Percentiles rank a stretch among this genome's conserved stretches.
Evolutionary conservation across 2,113 vertebrate genomes (phyloP).

Genomic region (Charadrius vociferus): DNA sequence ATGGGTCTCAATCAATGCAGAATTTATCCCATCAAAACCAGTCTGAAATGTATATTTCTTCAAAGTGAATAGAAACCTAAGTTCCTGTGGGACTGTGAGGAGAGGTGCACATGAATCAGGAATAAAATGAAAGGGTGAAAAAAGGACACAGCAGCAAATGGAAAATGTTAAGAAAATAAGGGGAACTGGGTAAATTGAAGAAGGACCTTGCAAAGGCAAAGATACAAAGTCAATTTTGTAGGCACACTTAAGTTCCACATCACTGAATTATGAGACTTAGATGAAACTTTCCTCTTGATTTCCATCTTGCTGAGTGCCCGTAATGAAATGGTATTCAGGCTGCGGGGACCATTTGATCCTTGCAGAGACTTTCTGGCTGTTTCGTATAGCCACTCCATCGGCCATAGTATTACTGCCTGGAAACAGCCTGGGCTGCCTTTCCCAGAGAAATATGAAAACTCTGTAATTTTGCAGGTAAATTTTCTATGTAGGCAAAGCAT

Average conservation of each 20-base stretch:
- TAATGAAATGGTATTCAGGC: background rate
- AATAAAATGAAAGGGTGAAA: conserved; percentile 1
- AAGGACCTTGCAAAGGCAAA: background rate
- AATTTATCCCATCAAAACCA: background rate
- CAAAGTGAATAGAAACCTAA: background rate
- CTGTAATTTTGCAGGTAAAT: background rate
- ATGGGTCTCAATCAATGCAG: background rate
- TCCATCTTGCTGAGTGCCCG: background rate
- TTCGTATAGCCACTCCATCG: background rate
- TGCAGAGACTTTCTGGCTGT: background rate
- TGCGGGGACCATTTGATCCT: background rate
- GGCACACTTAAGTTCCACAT: conserved; percentile 7
- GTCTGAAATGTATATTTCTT: conserved; percentile 11
- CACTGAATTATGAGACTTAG: background rate
- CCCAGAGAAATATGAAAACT: background rate
- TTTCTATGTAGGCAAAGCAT: background rate
- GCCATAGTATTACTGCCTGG: background rate
- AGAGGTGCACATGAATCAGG: background rate
- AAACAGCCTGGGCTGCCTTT: background rate
- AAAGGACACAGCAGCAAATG: background rate
- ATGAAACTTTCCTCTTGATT: conserved; percentile 10
- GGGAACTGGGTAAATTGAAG: background rate
- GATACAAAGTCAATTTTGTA: conserved; percentile 13
- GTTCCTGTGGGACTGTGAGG: background rate
- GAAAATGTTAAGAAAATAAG: conserved; percentile 14